Evolutionary conservation across 1,140 invertebrate species (phyloP).

Genomic region (Drosophila bocki): DNA sequence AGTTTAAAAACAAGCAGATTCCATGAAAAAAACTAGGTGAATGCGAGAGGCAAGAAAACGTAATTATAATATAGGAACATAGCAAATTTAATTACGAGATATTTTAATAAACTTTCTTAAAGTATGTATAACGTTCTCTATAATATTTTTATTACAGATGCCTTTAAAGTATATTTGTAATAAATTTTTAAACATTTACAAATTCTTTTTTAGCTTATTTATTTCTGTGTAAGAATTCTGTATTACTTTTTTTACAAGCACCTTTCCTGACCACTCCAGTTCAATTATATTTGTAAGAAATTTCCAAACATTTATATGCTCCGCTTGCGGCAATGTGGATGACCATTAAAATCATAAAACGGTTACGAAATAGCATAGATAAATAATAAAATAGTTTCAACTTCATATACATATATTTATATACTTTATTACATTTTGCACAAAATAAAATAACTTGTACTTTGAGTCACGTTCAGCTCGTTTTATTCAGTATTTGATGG

Average conservation of each 20-base stretch:
- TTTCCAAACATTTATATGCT: constrained; percentile 25
- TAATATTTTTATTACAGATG: not conserved
- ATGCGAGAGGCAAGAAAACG: not conserved
- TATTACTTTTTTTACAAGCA: not conserved
- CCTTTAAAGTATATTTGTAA: not conserved
- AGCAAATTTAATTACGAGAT: not conserved
- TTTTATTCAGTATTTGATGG: constrained; percentile 8
- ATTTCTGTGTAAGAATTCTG: not conserved
- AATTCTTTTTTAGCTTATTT: not conserved
- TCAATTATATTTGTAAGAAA: constrained; percentile 12
- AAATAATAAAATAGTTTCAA: constrained; percentile 1
- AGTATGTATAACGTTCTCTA: not conserved
- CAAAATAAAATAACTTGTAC: constrained; percentile 9
- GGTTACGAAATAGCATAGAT: not conserved
- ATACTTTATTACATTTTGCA: constrained; percentile 4
- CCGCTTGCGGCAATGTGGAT: not conserved
- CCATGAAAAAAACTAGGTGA: not conserved
- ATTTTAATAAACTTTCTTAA: not conserved
- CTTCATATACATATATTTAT: not conserved
- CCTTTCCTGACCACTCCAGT: not conserved
- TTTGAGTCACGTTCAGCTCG: constrained; percentile 23
- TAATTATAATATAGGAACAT: not conserved
- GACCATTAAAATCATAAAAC: constrained; percentile 11
- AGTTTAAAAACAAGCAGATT: not conserved
- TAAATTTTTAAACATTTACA: too few species aligned